Evolutionary conservation across 1,140 invertebrate species (phyloP), one percentile per base, ranked within the genome.

Genomic region (Teleogryllus occipitalis): DNA sequence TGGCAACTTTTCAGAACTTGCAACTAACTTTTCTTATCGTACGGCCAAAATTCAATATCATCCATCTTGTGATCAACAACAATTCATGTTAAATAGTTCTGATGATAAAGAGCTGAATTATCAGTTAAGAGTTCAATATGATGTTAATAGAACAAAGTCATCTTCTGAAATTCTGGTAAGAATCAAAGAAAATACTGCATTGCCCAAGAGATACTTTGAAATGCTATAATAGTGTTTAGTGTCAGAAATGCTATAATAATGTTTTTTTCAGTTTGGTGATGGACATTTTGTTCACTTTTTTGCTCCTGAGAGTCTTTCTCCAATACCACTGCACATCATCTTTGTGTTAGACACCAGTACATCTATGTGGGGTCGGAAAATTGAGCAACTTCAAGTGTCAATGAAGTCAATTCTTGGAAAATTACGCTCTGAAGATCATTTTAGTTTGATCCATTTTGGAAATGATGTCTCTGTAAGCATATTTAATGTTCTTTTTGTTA

Each of bases 271-370:
- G 90, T 87, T 93, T 8, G 90, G 91, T 81, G 90, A 93, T 82
- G 93, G 93, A 1, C 93, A 94, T 84, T 94, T 94, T 85, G 92
- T 94, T 6, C 93, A 94, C 82, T 94, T 92, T 86, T 92, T 93
- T 82, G 89, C 91, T 5, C 92, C 92, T 6, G 85, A 85, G 54
- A 85, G 88, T 47, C 84, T 93, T 76, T 85, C 88, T 49, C 87
- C 91, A 7, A 85, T 93, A 75, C 88, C 87, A 27, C 93, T 93
- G 84, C 90, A 93, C 82, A 91, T 92, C 1, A 87, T 93, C 7
- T 93, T 94, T 83, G 90, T 93, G 4, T 85, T 94, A 78, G 93
- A 94, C 84, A 88, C 90, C 0, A 92, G 91, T 65, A 90, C 90
- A n/a, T 93, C 92, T 49, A 94, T 94, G 92, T 85, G 84, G 46